Base-by-base conservation (phyloP, 2,797 vertebrate genomes). In the Sciaenops ocellatus region DNA sequence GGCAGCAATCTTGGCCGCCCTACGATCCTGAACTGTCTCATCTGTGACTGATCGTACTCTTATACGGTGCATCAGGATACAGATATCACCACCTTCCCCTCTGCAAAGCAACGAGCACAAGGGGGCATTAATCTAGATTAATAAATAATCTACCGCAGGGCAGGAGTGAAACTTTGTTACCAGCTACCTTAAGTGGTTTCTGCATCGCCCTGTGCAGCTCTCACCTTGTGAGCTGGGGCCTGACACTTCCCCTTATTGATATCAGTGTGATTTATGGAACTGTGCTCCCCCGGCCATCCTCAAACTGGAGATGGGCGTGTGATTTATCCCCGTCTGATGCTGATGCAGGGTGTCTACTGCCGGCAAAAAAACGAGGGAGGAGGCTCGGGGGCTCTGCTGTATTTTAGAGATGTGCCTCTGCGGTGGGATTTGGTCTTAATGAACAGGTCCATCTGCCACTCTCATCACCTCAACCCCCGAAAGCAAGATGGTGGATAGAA, bases 161-260 rank as follows among this genome's bases (percentile, higher is more conserved):
- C 67, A 62, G 89, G 81, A 87, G 65, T 62, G 80, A 89, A 92
- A 92, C 90, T 91, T 93, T 88, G 90, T 90, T 93, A 91, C 83
- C 72, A 54, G 80, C 78, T 56, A 71, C 83, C 83, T 80, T 90
- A 90, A 94, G 90, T 90, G 91, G 65, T 91, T 90, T 86, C 86
- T 89, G 81, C 85, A 73, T 86, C 52, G 76, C 79, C 88, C 84
- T 60, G 84, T 83, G 78, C 75, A 47, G 42, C 87, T 75, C 87
- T 86, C 87, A 90, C 85, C 87, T 86, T 73, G 87, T 79, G 85
- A 77, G 83, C 84, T 41, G n/a, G 79, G 80, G 80, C 74, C 78
- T 89, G 92, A 92, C 92, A 93, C 90, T 87, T 95, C 87, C 91
- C 78, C 79, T 93, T 93, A 92, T 94, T 92, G 93, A 94, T 94